phyloP scores from a whole-genome alignment of 2,113 vertebrate genomes.

The Todiramphus chloris region DNA sequence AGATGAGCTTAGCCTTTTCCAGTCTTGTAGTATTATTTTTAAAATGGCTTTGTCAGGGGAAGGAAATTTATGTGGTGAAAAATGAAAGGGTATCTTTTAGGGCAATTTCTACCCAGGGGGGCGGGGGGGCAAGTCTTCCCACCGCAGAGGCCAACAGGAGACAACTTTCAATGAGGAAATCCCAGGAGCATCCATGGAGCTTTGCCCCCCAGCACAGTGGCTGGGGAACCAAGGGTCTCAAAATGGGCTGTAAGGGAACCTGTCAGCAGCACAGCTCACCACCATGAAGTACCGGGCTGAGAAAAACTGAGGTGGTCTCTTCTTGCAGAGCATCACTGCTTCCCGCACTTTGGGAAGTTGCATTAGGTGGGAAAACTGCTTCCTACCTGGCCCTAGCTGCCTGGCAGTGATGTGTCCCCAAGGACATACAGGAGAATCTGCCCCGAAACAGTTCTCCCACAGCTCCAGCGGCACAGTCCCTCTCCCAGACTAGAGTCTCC shows the following conservation, averaged over 20 bases:
- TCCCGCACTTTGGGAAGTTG: neutral
- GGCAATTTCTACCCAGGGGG: neutral
- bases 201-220: neutral
- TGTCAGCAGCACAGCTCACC: neutral
- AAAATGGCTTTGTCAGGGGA: neutral
- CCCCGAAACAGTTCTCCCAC: neutral
- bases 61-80: neutral
- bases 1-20: neutral
- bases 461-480: neutral
- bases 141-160: accelerated
- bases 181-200: neutral
- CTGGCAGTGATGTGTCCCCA: neutral
- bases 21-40: neutral
- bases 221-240: neutral
- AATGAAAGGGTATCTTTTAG: neutral
- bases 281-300: neutral
- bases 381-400: neutral
- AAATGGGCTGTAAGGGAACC: neutral
- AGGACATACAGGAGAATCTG: neutral
- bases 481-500: neutral
- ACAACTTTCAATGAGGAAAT: neutral
- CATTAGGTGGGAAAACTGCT: neutral
- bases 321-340: neutral
- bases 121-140: neutral
- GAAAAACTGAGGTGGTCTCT: neutral